These are phyloP conservation scores for Tubulanus polymorphus DNA, from an alignment of 2,888 invertebrate genomes.

Conservation along the genomic window DNA sequence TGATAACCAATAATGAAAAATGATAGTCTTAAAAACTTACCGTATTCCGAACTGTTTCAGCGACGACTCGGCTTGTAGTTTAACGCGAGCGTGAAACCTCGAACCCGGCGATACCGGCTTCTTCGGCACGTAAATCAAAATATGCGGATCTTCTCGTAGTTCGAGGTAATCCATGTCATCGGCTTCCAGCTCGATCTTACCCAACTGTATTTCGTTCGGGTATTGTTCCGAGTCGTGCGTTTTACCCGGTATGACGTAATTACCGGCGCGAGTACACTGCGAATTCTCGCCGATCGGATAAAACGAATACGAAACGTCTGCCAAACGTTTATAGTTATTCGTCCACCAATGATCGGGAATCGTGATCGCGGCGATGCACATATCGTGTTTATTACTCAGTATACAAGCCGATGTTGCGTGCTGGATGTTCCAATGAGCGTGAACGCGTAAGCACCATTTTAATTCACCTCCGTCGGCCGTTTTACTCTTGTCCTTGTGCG, in stretches of 20 bases:
- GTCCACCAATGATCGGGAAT: conserved; percentile 88
- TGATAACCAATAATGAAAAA: no score
- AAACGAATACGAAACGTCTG: conserved; percentile 81
- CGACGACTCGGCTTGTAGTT: conserved; percentile 59
- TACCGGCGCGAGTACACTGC: conserved; percentile 41
- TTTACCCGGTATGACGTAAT: conserved; percentile 29
- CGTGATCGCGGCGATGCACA: conserved; percentile 82
- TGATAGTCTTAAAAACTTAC: no score
- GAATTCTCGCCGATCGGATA: conserved; percentile 55
- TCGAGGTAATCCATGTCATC: conserved; percentile 71
- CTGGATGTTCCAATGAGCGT: conserved; percentile 51
- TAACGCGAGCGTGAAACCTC: conserved; percentile 84
- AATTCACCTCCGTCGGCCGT: not conserved
- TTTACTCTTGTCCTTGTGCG: not conserved
- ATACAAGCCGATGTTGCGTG: conserved; percentile 85
- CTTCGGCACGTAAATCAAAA: conserved; percentile 81
- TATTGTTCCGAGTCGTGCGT: conserved; percentile 22
- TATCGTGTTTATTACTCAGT: conserved; percentile 81
- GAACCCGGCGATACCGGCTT: conserved; percentile 85
- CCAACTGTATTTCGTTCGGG: not conserved
- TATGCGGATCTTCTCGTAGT: conserved; percentile 74
- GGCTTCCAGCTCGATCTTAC: not conserved
- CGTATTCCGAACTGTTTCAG: conserved; percentile 76
- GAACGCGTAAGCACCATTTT: conserved; percentile 43
- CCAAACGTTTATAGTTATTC: conserved; percentile 35